Conservation (phyloP, 2,797 vertebrate species). For the Lophotriccus pileatus region DNA sequence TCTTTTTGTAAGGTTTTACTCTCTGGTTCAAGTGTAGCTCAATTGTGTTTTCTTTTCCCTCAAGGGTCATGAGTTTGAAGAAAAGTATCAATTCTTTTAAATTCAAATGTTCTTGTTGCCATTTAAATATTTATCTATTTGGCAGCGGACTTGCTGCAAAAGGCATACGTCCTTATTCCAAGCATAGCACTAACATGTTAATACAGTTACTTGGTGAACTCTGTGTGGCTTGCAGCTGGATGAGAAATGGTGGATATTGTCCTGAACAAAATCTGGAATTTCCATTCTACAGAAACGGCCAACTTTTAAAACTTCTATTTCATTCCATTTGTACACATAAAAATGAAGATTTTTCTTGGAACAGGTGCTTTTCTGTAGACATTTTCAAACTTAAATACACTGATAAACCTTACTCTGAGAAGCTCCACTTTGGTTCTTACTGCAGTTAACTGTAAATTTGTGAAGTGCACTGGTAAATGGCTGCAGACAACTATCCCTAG, state of each 20-base stretch:
- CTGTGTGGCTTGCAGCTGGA: neutral
- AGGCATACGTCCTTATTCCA: neutral
- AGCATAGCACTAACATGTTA: neutral
- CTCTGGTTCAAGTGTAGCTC: neutral
- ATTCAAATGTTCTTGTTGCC: neutral
- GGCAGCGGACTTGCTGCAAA: neutral
- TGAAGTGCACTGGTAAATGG: neutral
- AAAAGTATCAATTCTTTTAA: neutral
- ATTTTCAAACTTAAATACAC: neutral
- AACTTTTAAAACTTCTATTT: neutral
- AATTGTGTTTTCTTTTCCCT: neutral
- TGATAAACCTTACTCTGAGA: neutral
- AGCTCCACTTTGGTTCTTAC: neutral
- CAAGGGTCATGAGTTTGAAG: neutral
- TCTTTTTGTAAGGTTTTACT: neutral
- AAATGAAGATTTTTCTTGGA: conserved; percentile 15
- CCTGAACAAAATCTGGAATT: neutral
- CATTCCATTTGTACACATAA: neutral
- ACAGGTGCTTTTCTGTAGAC: neutral
- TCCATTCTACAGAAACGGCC: neutral
- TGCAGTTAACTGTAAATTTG: neutral
- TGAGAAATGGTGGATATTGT: neutral
- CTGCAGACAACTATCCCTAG: neutral
- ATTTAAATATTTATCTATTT: conserved; percentile 5
- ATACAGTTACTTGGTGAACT: neutral